Base-by-base conservation (phyloP, 2,113 vertebrate species). In the Pongo abelii region DNA sequence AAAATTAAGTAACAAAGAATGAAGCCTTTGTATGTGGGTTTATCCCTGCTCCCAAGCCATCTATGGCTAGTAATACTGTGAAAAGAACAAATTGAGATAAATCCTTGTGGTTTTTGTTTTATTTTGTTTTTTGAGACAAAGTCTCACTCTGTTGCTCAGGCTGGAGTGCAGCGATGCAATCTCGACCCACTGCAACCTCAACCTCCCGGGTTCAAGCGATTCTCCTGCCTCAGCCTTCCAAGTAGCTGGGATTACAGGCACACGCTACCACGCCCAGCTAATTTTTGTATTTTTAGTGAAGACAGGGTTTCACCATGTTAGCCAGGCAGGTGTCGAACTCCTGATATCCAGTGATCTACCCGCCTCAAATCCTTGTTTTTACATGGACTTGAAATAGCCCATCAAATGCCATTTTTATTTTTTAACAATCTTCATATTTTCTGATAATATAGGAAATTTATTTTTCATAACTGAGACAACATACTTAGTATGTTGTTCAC, bases 1-100 rank as follows among this genome's bases (percentile, higher is more conserved):
- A 67, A 94, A 92, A 85, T 79, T 85, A 77, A 89, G 35, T 72
- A 89, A 59, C 7, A 43, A 80, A 61, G n/a, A 93, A 84, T 84
- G 38, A 75, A 84, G n/a, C 57, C 67, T 94, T 79, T 89, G 10
- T 85, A 38, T 75, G 52, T 20, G 52, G 52, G 52, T 55, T 20
- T 55, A 55, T 59, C 4, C 38, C 38, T 30, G 1, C 72, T 55
- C 17, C 10, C 17, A 59, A 74, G 32, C 18, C 16, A 85, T 80
- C 64, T 59, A 7, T 90, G 79, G 20, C 79, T 89, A 94, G 72
- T 92, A 80, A 81, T 69, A 50, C 69, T 93, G 93, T 61, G 70
- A 77, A 59, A 90, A 90, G 48, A 96, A 90, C 83, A 90, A 79
- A 81, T 89, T 93, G 43, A 89, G 30, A 57, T 84, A 74, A 85